A percentile compares a stretch with the other conserved stretches of the same genome.
phyloP scores from a whole-genome alignment of 2,797 vertebrate species.

The Orientallactaga sibirica region DNA sequence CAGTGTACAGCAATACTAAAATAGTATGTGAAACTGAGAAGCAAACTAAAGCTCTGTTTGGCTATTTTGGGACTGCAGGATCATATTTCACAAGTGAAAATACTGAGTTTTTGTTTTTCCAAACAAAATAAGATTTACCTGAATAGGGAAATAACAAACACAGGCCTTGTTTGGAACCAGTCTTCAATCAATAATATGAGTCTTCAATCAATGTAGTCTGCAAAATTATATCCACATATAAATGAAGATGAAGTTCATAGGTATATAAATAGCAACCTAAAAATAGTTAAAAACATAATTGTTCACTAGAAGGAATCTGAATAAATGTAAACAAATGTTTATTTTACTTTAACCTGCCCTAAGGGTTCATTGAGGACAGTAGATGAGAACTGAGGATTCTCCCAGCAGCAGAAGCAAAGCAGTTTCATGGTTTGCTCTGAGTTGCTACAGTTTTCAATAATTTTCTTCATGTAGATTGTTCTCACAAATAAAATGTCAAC shows the following conservation, averaged over 20 bases:
- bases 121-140: no score
- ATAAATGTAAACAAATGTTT: slow-evolving; percentile 44
- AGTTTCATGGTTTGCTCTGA: slow-evolving; percentile 99
- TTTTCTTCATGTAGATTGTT: slow-evolving; percentile 99
- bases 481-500: slow-evolving; percentile 98
- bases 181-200: slow-evolving; percentile 83
- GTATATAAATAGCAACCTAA: slow-evolving; percentile 99
- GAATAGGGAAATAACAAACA: no score
- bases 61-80: no score
- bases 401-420: slow-evolving; percentile 99
- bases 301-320: background rate
- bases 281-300: slow-evolving; percentile 49
- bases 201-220: slow-evolving; percentile 99
- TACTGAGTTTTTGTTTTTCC: no score
- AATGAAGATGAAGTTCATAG: slow-evolving; percentile 94
- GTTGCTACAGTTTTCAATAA: slow-evolving; percentile 99
- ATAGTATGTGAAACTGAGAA: no score
- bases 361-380: slow-evolving; percentile 99
- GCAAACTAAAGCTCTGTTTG: no score
- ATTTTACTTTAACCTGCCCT: slow-evolving; percentile 94
- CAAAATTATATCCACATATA: slow-evolving; percentile 98
- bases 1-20: no score
- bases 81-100: no score
- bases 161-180: no score
- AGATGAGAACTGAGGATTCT: slow-evolving; percentile 99